Evolutionary conservation across 2,797 vertebrate species (phyloP).

Genomic region (Clarias pachynema): DNA sequence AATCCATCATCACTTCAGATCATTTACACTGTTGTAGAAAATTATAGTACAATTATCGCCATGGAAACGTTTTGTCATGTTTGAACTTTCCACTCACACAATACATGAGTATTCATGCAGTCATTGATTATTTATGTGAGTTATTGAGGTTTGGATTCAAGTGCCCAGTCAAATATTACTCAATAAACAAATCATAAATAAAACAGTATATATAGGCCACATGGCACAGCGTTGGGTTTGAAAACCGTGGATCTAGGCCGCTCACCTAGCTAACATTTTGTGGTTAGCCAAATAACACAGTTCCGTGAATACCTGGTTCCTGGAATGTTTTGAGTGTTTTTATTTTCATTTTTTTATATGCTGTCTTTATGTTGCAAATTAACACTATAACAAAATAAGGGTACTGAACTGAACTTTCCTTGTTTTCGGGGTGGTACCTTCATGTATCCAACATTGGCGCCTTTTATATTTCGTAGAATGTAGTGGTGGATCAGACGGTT

Average conservation of each 20-base stretch:
- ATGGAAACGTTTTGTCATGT: background rate
- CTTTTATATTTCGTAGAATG: background rate
- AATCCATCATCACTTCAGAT: background rate
- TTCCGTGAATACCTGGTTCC: background rate
- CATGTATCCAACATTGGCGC: too few species aligned
- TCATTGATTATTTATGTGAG: background rate
- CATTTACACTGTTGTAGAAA: background rate
- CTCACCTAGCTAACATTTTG: background rate
- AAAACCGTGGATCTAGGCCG: too few species aligned
- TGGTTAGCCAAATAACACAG: background rate
- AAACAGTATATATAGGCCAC: background rate
- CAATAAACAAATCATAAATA: background rate
- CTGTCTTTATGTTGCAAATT: background rate
- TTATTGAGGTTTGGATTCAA: background rate
- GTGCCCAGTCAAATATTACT: background rate
- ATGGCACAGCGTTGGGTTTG: too few species aligned
- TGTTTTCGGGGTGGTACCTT: background rate
- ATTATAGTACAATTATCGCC: background rate
- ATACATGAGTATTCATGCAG: background rate
- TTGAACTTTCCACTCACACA: background rate
- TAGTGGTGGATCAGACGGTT: too few species aligned
- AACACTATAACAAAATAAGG: background rate
- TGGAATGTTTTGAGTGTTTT: background rate
- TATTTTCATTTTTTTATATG: background rate
- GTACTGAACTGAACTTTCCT: background rate